phyloP scores from a whole-genome alignment of 2,797 vertebrate species.

The Sciurus carolinensis region DNA sequence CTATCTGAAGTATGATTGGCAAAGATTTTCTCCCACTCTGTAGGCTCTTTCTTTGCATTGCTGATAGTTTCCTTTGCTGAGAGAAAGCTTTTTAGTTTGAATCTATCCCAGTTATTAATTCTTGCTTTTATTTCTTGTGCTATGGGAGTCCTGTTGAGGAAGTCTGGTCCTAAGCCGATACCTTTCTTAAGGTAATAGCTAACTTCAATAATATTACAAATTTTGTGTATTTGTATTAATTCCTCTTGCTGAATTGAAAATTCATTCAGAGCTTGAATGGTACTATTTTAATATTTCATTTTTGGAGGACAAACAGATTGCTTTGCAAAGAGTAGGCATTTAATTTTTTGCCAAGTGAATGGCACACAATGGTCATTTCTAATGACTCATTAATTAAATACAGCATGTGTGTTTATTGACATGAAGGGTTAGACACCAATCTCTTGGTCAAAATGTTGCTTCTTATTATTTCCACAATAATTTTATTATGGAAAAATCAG shows the following conservation, averaged over 20 bases:
- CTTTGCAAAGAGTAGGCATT: conserved; percentile 3
- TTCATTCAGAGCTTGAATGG: neutral
- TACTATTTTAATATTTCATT: conserved; percentile 2
- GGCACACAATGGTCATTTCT: neutral
- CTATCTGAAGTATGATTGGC: too few relatives aligned
- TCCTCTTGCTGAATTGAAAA: conserved; percentile 8
- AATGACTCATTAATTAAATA: conserved; percentile 40
- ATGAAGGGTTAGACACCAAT: neutral
- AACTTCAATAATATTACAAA: neutral
- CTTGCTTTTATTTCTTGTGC: too few relatives aligned
- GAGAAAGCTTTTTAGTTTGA: too few relatives aligned
- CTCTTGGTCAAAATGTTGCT: neutral
- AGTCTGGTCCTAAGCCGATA: too few relatives aligned
- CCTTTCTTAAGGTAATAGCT: neutral
- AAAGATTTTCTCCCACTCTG: too few relatives aligned
- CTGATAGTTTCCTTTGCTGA: too few relatives aligned
- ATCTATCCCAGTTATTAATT: too few relatives aligned
- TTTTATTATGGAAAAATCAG: neutral
- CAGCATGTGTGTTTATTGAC: neutral
- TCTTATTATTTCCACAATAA: conserved; percentile 39
- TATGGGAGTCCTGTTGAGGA: too few relatives aligned
- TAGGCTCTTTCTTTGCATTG: too few relatives aligned
- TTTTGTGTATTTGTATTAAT: neutral
- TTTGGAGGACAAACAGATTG: neutral
- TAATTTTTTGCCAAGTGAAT: neutral